Percentiles rank a stretch among this genome's conserved stretches.
phyloP scores from a whole-genome alignment of 2,888 invertebrate species.

The Amphipyra berbera region DNA sequence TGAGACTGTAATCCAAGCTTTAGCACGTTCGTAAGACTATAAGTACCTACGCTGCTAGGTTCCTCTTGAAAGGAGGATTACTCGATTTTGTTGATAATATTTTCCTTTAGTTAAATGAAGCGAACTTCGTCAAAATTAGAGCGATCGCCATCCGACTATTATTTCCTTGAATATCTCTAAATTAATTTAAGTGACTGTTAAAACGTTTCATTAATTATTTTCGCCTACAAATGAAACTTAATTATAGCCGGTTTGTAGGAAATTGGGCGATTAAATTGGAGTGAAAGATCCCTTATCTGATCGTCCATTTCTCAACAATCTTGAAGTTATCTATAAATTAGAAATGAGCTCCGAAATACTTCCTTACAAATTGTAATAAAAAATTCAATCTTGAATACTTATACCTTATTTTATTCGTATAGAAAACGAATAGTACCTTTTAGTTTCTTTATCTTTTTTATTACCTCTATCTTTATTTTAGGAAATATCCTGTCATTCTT shows the following conservation, averaged over 20 bases:
- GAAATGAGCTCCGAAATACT: not conserved
- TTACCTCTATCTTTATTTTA: too few species aligned
- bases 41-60: conserved; percentile 3
- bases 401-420: too few species aligned
- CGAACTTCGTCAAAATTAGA: conserved; percentile 16
- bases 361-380: not conserved
- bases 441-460: too few species aligned
- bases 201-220: conserved; percentile 38
- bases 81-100: conserved; percentile 4
- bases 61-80: conserved; percentile 5
- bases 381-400: not conserved
- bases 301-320: not conserved
- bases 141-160: conserved; percentile 14
- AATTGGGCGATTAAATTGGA: conserved; percentile 6
- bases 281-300: not conserved
- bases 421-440: too few species aligned
- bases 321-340: not conserved
- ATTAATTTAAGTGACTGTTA: conserved; percentile 28
- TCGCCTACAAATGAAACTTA: conserved; percentile 30
- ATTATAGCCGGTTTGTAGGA: conserved; percentile 6
- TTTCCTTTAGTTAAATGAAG: not conserved
- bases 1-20: conserved; percentile 39
- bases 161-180: conserved; percentile 17
- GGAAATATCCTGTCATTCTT: too few species aligned
- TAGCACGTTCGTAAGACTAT: conserved; percentile 21